Percentiles rank a stretch among this genome's conserved stretches.
phyloP scores from a whole-genome alignment of 2,113 vertebrate genomes.

The Thymallus thymallus region DNA sequence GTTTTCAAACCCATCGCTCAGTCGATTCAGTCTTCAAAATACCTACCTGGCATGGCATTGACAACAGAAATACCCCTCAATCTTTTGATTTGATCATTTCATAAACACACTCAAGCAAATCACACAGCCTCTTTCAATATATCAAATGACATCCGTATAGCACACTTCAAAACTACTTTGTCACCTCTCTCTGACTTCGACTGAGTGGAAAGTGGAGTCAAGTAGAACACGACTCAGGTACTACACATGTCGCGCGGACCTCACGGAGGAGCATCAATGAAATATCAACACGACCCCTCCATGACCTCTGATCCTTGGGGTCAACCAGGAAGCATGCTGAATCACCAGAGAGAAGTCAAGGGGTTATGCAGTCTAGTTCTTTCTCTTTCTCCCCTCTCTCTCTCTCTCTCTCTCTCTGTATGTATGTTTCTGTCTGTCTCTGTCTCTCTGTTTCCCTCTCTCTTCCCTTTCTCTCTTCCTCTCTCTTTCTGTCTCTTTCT shows the following conservation, averaged over 20 bases:
- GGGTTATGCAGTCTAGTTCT: not conserved
- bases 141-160: too few species aligned
- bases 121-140: too few species aligned
- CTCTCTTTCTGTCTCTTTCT: not conserved
- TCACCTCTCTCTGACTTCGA: conserved; percentile 1
- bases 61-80: too few species aligned
- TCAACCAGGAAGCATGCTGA: conserved; percentile 6
- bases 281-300: conserved; percentile 21
- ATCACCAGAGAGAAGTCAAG: conserved; percentile 10
- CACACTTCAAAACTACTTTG: too few species aligned
- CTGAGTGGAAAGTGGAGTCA: too few species aligned
- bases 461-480: not conserved
- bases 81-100: too few species aligned
- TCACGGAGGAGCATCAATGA: conserved; percentile 6
- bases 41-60: too few species aligned
- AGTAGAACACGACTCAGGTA: conserved; percentile 42
- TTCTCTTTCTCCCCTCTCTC: not conserved
- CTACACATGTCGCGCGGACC: conserved; percentile 19
- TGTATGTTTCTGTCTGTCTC: not conserved
- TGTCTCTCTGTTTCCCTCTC: not conserved
- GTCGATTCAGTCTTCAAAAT: too few species aligned
- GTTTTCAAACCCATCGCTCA: too few species aligned
- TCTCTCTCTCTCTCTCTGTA: not conserved
- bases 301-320: conserved; percentile 15
- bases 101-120: too few species aligned